A percentile compares a stretch with the other conserved stretches of the same genome.
These are phyloP conservation scores for Microchirus variegatus DNA, from an alignment of 2,797 vertebrate genomes.

Conservation along the genomic window DNA sequence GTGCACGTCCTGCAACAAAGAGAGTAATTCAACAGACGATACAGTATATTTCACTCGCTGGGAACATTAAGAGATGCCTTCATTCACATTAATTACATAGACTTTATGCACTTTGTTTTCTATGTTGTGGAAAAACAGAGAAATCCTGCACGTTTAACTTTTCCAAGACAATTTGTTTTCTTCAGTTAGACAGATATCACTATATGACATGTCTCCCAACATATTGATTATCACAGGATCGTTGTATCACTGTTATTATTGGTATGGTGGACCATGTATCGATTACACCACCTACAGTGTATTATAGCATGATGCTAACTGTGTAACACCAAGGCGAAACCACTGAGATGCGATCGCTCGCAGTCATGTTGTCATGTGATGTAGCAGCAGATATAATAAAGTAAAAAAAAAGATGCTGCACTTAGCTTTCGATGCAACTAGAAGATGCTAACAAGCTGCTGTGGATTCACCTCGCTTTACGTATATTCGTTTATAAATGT, in stretches of 20 bases:
- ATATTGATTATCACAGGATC: no score
- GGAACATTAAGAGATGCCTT: no score
- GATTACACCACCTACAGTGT: neutral
- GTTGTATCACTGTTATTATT: no score
- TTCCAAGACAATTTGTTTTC: no score
- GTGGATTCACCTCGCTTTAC: conserved; percentile 43
- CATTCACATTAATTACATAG: no score
- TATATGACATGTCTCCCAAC: no score
- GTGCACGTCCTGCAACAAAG: conserved; percentile 51
- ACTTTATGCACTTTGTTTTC: no score
- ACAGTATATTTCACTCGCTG: no score
- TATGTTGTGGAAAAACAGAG: no score
- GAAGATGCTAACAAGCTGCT: conserved; percentile 52
- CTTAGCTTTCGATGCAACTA: conserved; percentile 12
- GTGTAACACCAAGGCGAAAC: neutral
- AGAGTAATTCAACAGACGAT: neutral
- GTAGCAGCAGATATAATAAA: neutral
- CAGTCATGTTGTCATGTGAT: neutral
- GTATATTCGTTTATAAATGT: conserved; percentile 24
- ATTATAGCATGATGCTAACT: neutral
- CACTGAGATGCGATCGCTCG: neutral
- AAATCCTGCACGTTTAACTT: no score
- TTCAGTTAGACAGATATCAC: no score
- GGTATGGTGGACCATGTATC: no score
- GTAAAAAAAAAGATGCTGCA: neutral